Percentiles rank a stretch among this genome's conserved stretches.
These are phyloP conservation scores for Drosophila bunnanda DNA, from an alignment of 2,888 invertebrate genomes.

Conservation along the genomic window DNA sequence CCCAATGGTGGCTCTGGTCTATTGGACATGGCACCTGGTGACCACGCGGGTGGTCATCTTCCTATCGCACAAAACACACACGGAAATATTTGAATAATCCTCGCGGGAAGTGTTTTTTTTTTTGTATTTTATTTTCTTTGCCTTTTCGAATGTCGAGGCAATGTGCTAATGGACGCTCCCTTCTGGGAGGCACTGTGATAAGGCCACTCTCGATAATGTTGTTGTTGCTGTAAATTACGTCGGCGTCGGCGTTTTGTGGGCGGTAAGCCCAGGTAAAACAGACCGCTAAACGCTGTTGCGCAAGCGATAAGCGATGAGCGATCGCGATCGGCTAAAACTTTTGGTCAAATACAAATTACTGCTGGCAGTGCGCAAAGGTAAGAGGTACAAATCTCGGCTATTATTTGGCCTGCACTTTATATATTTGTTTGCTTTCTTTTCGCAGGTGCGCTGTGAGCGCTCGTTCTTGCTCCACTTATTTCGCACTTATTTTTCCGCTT, in stretches of 20 bases:
- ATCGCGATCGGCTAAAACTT: slow-evolving; percentile 33
- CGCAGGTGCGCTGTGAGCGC: slow-evolving; percentile 22
- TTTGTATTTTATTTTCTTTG: slow-evolving; percentile 21
- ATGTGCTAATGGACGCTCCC: slow-evolving; percentile 67
- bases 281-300: slow-evolving; percentile 40
- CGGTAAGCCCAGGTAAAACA: slow-evolving; percentile 26
- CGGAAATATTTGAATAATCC: slow-evolving; percentile 65
- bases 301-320: slow-evolving; percentile 52
- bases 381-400: slow-evolving; percentile 29
- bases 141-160: slow-evolving; percentile 6
- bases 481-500: slow-evolving; percentile 33
- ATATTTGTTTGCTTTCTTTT: slow-evolving; percentile 23
- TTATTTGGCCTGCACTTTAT: slow-evolving; percentile 39
- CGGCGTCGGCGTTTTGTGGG: slow-evolving; percentile 53
- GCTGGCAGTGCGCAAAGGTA: slow-evolving; percentile 57
- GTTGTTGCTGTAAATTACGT: slow-evolving; percentile 43
- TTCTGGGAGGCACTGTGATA: slow-evolving; percentile 52
- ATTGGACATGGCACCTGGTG: slow-evolving; percentile 63
- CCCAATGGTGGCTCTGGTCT: slow-evolving; percentile 40
- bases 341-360: slow-evolving; percentile 55
- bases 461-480: slow-evolving; percentile 38
- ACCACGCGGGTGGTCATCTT: slow-evolving; percentile 62
- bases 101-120: slow-evolving; percentile 19
- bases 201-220: slow-evolving; percentile 58
- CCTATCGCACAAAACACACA: slow-evolving; percentile 40